These are phyloP conservation scores for Apeira syringaria DNA, from an alignment of 2,888 invertebrate genomes.

Conservation along the genomic window DNA sequence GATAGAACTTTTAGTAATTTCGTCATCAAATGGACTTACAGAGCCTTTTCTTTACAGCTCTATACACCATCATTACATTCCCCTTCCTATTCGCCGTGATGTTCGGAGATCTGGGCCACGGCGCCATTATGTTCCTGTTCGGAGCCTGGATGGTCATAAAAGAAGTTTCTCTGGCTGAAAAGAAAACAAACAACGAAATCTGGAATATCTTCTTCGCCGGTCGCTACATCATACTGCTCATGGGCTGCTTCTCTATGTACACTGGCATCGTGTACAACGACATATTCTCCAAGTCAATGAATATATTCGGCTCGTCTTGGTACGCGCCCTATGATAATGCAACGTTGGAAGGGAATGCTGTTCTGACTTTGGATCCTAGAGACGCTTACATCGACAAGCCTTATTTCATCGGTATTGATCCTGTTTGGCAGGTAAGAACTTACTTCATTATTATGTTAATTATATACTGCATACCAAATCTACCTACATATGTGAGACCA, in stretches of 20 bases:
- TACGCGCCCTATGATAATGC: slow-evolving; percentile 79
- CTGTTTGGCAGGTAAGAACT: slow-evolving; percentile 87
- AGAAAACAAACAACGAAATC: slow-evolving; percentile 92
- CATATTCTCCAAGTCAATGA: slow-evolving; percentile 97
- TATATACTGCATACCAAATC: no score
- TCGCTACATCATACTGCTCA: slow-evolving; percentile 97
- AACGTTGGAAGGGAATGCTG: slow-evolving; percentile 70
- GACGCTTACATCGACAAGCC: slow-evolving; percentile 84
- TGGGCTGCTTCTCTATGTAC: slow-evolving; percentile 99
- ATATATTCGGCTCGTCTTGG: slow-evolving; percentile 97
- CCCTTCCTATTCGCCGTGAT: slow-evolving; percentile 98
- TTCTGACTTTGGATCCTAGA: slow-evolving; percentile 87
- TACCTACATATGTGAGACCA: no score
- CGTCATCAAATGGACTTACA: background rate
- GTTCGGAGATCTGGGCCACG: slow-evolving; percentile 98
- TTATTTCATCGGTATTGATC: slow-evolving; percentile 95
- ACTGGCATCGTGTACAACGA: slow-evolving; percentile 99
- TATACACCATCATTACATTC: slow-evolving; percentile 95
- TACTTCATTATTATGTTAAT: background rate
- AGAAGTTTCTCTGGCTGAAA: slow-evolving; percentile 89
- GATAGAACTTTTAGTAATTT: no score
- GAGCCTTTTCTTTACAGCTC: slow-evolving; percentile 80
- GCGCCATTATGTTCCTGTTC: slow-evolving; percentile 91
- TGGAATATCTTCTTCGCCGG: slow-evolving; percentile 99
- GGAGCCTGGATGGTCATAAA: slow-evolving; percentile 91